phyloP scores from a whole-genome alignment of 2,888 invertebrate species.

The Mimachlamys varia region DNA sequence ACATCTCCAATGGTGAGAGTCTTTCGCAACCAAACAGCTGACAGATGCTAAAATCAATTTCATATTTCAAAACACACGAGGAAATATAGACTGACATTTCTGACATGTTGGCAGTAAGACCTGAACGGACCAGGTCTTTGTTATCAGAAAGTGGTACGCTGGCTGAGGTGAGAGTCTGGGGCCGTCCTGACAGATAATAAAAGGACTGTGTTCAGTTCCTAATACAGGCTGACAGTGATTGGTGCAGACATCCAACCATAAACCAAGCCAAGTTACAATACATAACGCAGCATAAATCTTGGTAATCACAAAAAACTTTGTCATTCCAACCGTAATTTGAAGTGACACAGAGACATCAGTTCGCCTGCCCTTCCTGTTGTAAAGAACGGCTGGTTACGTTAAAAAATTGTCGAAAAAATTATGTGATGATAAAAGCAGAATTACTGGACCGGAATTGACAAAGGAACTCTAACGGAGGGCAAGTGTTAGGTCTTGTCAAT shows the following conservation, averaged over 20 bases:
- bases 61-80: background rate
- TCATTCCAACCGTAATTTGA: background rate
- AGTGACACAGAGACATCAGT: background rate
- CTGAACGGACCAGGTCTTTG: background rate
- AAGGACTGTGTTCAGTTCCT: background rate
- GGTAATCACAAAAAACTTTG: background rate
- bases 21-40: background rate
- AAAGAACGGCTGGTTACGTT: background rate
- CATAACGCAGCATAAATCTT: background rate
- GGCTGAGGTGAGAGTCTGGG: background rate
- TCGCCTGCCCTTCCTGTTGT: background rate
- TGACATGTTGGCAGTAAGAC: background rate
- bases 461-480: background rate
- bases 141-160: background rate
- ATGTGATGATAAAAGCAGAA: conserved; percentile 15
- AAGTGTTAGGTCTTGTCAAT: conserved; percentile 11
- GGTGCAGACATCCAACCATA: background rate
- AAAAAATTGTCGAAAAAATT: conserved; percentile 5
- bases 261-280: background rate
- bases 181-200: conserved; percentile 10
- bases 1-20: background rate
- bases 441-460: background rate
- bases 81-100: conserved; percentile 26
- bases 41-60: conserved; percentile 27
- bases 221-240: background rate